Conservation (phyloP, 2,888 invertebrate genomes). For the Cetonia aurata region DNA sequence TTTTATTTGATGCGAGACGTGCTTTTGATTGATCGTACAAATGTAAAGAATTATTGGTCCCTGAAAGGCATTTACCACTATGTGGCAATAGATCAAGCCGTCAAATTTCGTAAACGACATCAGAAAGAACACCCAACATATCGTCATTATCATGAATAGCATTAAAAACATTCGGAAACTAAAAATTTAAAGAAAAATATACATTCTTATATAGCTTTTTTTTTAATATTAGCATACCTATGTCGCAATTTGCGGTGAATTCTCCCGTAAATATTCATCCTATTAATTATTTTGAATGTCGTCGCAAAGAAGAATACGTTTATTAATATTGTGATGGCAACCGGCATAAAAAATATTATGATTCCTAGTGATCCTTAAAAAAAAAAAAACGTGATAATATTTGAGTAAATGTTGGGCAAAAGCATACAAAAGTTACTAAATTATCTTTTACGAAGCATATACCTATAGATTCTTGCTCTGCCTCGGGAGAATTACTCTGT, state of each 20-base stretch:
- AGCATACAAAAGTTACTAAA: slow-evolving; percentile 9
- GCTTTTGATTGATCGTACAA: slow-evolving; percentile 82
- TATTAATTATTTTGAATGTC: slow-evolving; percentile 82
- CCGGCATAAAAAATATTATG: slow-evolving; percentile 85
- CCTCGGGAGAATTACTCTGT: slow-evolving; percentile 69
- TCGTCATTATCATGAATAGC: slow-evolving; percentile 80
- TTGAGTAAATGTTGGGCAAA: too few relatives aligned
- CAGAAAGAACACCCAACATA: slow-evolving; percentile 82
- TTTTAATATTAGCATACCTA: slow-evolving; percentile 69
- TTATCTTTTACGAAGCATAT: slow-evolving; percentile 47
- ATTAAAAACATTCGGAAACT: slow-evolving; percentile 86
- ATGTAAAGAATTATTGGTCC: slow-evolving; percentile 82
- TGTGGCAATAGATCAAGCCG: slow-evolving; percentile 79
- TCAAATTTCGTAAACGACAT: slow-evolving; percentile 82
- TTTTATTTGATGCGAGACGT: slow-evolving; percentile 82
- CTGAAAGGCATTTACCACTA: slow-evolving; percentile 82
- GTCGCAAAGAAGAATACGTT: slow-evolving; percentile 86
- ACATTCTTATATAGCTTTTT: neutral
- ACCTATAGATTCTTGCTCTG: slow-evolving; percentile 82
- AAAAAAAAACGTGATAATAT: too few relatives aligned
- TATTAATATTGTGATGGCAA: slow-evolving; percentile 83
- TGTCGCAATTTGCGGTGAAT: slow-evolving; percentile 90
- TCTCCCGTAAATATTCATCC: slow-evolving; percentile 86
- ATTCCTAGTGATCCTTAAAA: slow-evolving; percentile 82
- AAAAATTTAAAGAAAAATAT: slow-evolving; percentile 62